These are phyloP conservation scores for Leucophenga maculata DNA, from an alignment of 2,888 invertebrate genomes.

Conservation along the genomic window DNA sequence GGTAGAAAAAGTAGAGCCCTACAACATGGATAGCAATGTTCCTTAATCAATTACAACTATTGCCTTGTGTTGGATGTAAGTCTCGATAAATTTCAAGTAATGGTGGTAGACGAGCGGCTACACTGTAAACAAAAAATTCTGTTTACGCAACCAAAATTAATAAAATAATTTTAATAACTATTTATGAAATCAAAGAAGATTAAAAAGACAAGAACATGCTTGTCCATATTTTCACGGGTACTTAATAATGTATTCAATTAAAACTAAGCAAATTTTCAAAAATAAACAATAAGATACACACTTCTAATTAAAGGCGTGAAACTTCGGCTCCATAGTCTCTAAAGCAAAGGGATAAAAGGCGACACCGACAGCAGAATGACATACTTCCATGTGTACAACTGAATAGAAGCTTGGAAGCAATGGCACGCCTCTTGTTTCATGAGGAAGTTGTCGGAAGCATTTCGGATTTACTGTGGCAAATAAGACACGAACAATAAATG, in stretches of 20 bases:
- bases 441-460: no score
- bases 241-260: slow-evolving; percentile 40
- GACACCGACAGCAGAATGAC: slow-evolving; percentile 15
- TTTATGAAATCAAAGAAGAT: neutral
- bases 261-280: slow-evolving; percentile 58
- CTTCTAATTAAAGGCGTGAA: slow-evolving; percentile 64
- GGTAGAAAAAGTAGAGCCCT: no score
- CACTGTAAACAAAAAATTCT: no score
- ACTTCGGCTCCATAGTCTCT: neutral
- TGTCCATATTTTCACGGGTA: neutral
- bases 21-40: no score
- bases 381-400: no score
- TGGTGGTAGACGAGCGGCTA: neutral
- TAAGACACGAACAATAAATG: slow-evolving; percentile 2
- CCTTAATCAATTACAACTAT: no score
- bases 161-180: neutral
- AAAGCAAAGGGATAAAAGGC: neutral
- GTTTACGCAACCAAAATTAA: no score
- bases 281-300: slow-evolving; percentile 67
- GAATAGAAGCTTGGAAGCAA: slow-evolving; percentile 30
- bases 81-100: neutral
- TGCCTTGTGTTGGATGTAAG: no score
- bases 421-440: slow-evolving; percentile 40
- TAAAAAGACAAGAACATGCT: neutral
- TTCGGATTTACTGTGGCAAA: no score